Base-by-base conservation (phyloP, 2,888 invertebrate genomes). In the Drosophila monieri region DNA sequence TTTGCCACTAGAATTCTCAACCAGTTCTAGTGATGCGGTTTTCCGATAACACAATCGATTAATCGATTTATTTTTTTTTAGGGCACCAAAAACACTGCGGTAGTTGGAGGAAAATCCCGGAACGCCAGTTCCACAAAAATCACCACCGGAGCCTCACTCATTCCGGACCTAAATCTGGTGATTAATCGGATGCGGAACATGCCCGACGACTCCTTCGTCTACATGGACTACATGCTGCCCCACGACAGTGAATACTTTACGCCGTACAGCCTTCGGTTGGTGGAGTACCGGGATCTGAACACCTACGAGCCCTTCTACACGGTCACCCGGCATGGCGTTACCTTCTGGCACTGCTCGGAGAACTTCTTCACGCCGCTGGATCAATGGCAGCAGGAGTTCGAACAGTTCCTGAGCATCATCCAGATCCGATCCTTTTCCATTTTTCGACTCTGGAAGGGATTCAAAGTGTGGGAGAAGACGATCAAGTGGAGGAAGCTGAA, bases 381-480 rank as follows among this genome's bases (percentile, higher is more conserved):
- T 18, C 93, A 94, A 68, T 97, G 97, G 97, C 95, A 96, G 88
- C 94, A 94, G 64, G 97, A 97, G 88, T 97, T 96, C 85, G 94
- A 93, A n/a, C 94, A 94, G 90, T 97, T 96, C 88, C 93, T 95
- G 41, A 93, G 95, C 88, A 92, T 97, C n/a, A 94, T 95, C 73
- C 93, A 95, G 91, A 95, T 96, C 47, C 94, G 94, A 75, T 94
- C 94, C 48, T 96, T 96, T 88, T 93, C 92, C 47, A 92, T 94
- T 27, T 96, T 95, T 85, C 93, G 95, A 12, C 92, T 94, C 67
- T 96, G 96, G 95, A 96, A 97, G 91, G 95, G 95, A 0, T 96
- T 97, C 89, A 95, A 94, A 83, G 94, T 95, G 0, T 97, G 97
- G 97, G 93, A 94, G 61, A 95, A 95, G 89, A 94, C 94, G 14